Base-by-base conservation (phyloP, 2,113 vertebrate genomes). In the Tetraodon nigroviridis region DNA sequence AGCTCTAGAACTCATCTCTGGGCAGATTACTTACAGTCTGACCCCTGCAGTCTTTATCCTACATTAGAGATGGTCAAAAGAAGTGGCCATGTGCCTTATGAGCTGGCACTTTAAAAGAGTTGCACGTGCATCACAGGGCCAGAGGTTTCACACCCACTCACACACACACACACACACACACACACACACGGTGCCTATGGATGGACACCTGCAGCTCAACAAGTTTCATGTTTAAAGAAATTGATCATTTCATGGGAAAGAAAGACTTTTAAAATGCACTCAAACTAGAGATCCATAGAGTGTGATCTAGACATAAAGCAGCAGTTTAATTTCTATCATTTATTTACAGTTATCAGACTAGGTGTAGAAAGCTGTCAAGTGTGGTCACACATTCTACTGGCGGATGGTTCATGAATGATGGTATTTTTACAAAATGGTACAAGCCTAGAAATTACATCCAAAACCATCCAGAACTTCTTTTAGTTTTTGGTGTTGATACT, bases 141-240 rank as follows among this genome's bases (percentile, higher is more conserved):
- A 74, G 42, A 64, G 64, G 70, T 73, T 69, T 59, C 66, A 58
- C 63, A 78, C 75, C 71, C 71, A 48, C 67, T 76, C 61, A 72
- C 69, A 55, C 48, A 40, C 52, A 52, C 67, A 60, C 66, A 58
- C 63, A 78, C 75, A 69, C 71, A 51, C 66, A 78, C 60, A 72
- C 69, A 55, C 48, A 44, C 49, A 49, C 64, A 78, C 58, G 69
- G 69, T 19, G 12, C 19, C 52, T 64, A 47, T 54, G 52, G 47
- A 57, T 21, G 20, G 29, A 46, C 11, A 45, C 58, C 67, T 14
- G 20, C 17, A 53, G 69, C 49, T 5, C 44, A 48, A 32, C 17
- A 5, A 44, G 40, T 55, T 48, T 20, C 32, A 40, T 46, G 3
- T 49, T 46, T 46, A 16, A 13, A 46, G n/a, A 46, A 46, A 16